A percentile compares a stretch with the other conserved stretches of the same genome.
Conservation (phyloP, 2,113 vertebrate species). For the Accipiter cooperii region DNA sequence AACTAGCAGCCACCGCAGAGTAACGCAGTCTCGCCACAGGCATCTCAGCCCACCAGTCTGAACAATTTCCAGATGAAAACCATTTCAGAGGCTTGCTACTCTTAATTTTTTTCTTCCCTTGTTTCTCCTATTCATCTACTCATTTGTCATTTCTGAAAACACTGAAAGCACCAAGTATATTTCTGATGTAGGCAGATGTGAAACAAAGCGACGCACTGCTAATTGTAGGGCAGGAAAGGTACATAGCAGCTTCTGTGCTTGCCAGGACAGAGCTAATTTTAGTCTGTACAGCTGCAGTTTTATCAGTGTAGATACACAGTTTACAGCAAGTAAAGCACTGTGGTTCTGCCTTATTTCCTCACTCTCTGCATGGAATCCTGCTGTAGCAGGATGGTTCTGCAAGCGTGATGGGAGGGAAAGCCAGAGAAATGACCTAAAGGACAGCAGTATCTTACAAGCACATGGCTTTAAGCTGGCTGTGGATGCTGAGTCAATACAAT, state of each 20-base stretch:
- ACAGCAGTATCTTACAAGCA: not conserved
- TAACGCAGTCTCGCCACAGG: not conserved
- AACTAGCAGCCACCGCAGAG: not conserved
- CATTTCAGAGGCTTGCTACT: not conserved
- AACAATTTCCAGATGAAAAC: not conserved
- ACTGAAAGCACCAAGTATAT: not conserved
- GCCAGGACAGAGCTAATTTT: slow-evolving; percentile 16
- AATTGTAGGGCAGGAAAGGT: not conserved
- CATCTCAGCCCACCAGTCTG: not conserved
- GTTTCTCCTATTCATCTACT: not conserved
- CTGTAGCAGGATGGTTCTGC: not conserved
- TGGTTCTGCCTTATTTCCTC: not conserved
- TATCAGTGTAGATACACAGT: slow-evolving; percentile 7
- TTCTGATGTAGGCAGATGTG: not conserved
- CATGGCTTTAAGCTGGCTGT: not conserved
- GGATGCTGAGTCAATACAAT: not conserved
- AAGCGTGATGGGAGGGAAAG: not conserved
- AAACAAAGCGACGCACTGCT: not conserved
- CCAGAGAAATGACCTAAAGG: not conserved
- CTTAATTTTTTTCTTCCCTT: not conserved
- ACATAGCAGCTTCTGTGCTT: not conserved
- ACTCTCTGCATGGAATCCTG: not conserved
- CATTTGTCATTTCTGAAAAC: not conserved
- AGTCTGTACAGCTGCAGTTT: slow-evolving; percentile 5
- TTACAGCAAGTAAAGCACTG: slow-evolving; percentile 28